These are phyloP conservation scores for Phyllotis vaccarum DNA, from an alignment of 2,797 vertebrate genomes.

Conservation along the genomic window DNA sequence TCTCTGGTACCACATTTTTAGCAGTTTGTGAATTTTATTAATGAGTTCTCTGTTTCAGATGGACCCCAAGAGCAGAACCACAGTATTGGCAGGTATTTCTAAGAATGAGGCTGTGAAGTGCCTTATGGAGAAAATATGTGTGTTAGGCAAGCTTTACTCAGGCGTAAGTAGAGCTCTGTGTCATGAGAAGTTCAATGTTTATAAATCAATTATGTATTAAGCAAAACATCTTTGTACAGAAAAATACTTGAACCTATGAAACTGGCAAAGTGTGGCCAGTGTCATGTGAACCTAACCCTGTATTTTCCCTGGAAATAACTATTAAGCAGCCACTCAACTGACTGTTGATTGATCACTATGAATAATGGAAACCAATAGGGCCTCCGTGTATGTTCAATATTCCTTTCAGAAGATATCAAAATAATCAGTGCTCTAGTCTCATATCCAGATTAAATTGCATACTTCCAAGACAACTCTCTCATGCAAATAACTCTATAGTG, in stretches of 20 bases:
- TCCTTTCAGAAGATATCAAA: conserved; percentile 51
- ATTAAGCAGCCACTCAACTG: background rate
- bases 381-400: conserved; percentile 19
- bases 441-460: conserved; percentile 10
- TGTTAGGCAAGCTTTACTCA: background rate
- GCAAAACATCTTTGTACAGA: conserved; percentile 32
- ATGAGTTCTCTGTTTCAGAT: background rate
- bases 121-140: background rate
- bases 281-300: background rate
- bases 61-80: background rate
- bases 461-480: conserved; percentile 31
- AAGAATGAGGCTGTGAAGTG: background rate
- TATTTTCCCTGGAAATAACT: background rate
- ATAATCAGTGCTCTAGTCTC: conserved; percentile 32
- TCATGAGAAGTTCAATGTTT: conserved; percentile 39
- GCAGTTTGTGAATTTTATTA: background rate
- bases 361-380: conserved; percentile 14
- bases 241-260: background rate
- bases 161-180: background rate
- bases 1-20: background rate
- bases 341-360: background rate
- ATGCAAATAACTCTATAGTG: background rate
- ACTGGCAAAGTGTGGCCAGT: background rate
- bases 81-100: background rate
- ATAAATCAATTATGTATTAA: conserved; percentile 14